Conservation (phyloP, 2,113 vertebrate genomes). For the Pachyramphus minor region DNA sequence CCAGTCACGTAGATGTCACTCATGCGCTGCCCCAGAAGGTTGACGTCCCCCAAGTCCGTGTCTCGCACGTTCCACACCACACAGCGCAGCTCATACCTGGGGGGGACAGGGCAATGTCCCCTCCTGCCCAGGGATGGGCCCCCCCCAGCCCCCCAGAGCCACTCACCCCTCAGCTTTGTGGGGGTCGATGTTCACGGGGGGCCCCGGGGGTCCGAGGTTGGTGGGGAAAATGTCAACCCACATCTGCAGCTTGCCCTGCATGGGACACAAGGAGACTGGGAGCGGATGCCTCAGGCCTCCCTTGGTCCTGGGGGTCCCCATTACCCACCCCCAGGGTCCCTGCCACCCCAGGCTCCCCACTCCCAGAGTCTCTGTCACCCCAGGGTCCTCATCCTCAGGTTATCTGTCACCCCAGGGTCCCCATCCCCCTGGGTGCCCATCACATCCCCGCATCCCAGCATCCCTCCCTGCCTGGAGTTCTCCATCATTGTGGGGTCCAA, state of each 20-base stretch:
- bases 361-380: too few species aligned
- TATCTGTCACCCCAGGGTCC: not conserved
- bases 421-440: not conserved
- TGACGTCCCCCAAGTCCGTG: not conserved
- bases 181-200: constrained; percentile 63
- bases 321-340: too few species aligned
- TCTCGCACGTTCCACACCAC: constrained; percentile 7
- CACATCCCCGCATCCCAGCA: too few species aligned
- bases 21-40: constrained; percentile 42
- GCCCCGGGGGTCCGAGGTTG: constrained; percentile 65
- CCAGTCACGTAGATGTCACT: constrained; percentile 76
- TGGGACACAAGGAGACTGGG: not conserved
- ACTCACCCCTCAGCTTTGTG: constrained; percentile 65
- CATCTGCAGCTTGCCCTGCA: constrained; percentile 77
- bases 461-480: too few species aligned
- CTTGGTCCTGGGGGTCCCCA: fast-evolving
- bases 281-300: fast-evolving
- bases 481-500: too few species aligned
- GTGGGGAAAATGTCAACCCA: constrained; percentile 78
- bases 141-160: fast-evolving
- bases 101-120: fast-evolving
- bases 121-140: fast-evolving
- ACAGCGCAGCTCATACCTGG: constrained; percentile 37
- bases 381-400: too few species aligned
- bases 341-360: too few species aligned